These are phyloP conservation scores for Cheilinus undulatus DNA, from an alignment of 2,113 vertebrate species.

Conservation along the genomic window DNA sequence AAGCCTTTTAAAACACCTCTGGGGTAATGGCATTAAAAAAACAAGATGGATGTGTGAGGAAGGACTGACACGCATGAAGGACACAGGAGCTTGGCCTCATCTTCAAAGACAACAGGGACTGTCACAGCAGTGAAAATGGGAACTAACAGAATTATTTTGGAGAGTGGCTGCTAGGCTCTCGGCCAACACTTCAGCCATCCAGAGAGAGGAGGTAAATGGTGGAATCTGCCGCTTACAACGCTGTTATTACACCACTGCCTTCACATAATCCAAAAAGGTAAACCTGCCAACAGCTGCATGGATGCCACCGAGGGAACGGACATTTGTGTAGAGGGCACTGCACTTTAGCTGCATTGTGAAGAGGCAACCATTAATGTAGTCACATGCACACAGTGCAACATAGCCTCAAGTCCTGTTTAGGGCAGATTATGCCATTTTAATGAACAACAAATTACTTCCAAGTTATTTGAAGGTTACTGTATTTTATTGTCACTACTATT, in stretches of 20 bases:
- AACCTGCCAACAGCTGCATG: not conserved
- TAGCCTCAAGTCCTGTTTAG: not conserved
- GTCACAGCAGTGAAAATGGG: slow-evolving; percentile 60
- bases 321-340: slow-evolving; percentile 32
- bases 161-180: slow-evolving; percentile 76
- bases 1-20: slow-evolving; percentile 40
- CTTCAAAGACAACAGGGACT: slow-evolving; percentile 66
- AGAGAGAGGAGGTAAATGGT: slow-evolving; percentile 43
- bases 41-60: slow-evolving; percentile 54
- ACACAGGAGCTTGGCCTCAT: slow-evolving; percentile 54
- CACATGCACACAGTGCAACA: not conserved
- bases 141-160: slow-evolving; percentile 76
- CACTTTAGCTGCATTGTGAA: not conserved
- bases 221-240: slow-evolving; percentile 41
- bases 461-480: not conserved
- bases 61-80: slow-evolving; percentile 63
- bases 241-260: slow-evolving; percentile 27
- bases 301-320: slow-evolving; percentile 4
- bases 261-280: slow-evolving; percentile 31
- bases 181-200: slow-evolving; percentile 63
- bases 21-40: slow-evolving; percentile 64
- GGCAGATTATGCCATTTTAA: not conserved
- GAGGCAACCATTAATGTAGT: not conserved
- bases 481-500: no score
- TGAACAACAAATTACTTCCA: not conserved